Evolutionary conservation across 2,888 invertebrate species (phyloP).

Genomic region (Celastrina argiolus): DNA sequence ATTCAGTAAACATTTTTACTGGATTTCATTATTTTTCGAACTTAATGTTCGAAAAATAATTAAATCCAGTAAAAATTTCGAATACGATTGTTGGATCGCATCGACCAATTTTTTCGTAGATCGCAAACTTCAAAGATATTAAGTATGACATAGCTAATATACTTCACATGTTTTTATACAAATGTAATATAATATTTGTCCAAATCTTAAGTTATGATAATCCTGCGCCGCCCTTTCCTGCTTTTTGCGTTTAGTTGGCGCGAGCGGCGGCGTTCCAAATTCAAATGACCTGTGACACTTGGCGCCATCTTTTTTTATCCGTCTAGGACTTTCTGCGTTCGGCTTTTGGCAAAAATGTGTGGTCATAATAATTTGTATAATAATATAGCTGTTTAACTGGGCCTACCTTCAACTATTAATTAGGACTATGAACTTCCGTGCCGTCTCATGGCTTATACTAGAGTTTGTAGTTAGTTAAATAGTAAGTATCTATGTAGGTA

Average conservation of each 20-base stretch:
- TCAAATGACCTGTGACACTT: constrained; percentile 60
- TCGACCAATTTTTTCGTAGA: not conserved
- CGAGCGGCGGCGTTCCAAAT: constrained; percentile 33
- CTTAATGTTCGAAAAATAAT: no score
- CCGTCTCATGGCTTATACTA: no score
- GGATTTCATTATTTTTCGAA: no score
- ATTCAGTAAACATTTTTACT: no score
- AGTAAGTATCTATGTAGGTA: no score
- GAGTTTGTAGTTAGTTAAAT: no score
- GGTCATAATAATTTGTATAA: constrained; percentile 4
- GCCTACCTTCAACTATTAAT: no score
- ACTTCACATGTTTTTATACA: not conserved
- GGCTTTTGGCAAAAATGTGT: not conserved
- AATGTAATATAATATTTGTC: constrained; percentile 10
- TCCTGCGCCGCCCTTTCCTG: constrained; percentile 28
- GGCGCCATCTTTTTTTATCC: constrained; percentile 60
- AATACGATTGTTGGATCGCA: not conserved
- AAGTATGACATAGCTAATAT: not conserved
- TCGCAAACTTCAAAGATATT: not conserved
- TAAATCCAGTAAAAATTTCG: no score
- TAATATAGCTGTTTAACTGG: no score
- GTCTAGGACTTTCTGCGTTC: constrained; percentile 38
- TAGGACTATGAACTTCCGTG: no score
- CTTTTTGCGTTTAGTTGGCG: constrained; percentile 32
- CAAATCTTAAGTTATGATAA: constrained; percentile 17